These are phyloP conservation scores for Allolobophora icterica DNA, from an alignment of 2,888 invertebrate genomes.

Conservation along the genomic window DNA sequence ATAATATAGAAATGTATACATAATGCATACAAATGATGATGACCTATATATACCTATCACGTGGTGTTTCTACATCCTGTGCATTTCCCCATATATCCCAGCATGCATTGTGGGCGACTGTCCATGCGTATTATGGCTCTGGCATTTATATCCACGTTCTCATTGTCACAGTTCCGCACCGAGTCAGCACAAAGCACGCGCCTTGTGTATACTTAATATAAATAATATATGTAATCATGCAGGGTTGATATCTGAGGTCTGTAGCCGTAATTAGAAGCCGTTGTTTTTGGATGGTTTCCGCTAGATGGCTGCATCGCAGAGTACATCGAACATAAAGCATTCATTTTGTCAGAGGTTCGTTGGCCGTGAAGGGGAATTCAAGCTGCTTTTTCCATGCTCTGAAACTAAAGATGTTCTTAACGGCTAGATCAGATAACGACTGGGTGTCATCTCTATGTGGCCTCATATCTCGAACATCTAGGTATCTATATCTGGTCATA, in stretches of 20 bases:
- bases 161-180: neutral
- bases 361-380: neutral
- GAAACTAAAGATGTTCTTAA: neutral
- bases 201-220: neutral
- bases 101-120: neutral
- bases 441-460: too few relatives aligned
- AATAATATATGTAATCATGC: slow-evolving; percentile 17
- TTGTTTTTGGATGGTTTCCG: neutral
- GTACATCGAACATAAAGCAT: neutral
- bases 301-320: too few relatives aligned
- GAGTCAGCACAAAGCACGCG: neutral
- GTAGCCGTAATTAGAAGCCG: neutral
- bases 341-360: neutral
- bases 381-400: neutral
- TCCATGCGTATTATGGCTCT: neutral
- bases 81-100: neutral
- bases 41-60: too few relatives aligned
- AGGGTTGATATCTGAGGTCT: neutral
- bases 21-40: too few relatives aligned
- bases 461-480: too few relatives aligned
- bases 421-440: neutral
- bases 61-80: too few relatives aligned
- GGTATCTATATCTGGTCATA: too few relatives aligned
- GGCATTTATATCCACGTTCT: neutral
- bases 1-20: too few relatives aligned